phyloP scores from a whole-genome alignment of 2,888 invertebrate species.

The Syrphus vitripennis region DNA sequence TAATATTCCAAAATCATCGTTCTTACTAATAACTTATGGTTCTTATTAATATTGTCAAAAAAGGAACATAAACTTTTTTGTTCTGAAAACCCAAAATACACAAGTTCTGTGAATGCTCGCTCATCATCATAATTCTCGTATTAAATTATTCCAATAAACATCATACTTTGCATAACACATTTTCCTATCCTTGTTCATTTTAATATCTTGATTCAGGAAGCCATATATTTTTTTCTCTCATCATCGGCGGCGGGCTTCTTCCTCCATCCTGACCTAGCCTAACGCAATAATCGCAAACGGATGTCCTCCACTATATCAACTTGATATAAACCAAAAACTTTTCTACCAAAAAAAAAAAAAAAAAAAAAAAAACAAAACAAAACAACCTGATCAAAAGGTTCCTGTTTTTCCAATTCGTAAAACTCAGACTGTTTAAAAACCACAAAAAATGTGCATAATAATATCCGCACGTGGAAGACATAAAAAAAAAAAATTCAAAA shows the following conservation, averaged over 20 bases:
- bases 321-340: conserved; percentile 11
- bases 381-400: conserved; percentile 36
- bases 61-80: no score
- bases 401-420: conserved; percentile 45
- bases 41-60: no score
- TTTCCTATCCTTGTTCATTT: conserved; percentile 15
- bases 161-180: conserved; percentile 12
- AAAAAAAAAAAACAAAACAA: not conserved
- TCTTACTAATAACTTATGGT: no score
- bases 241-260: not conserved
- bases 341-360: no score
- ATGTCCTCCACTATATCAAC: conserved; percentile 10
- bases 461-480: conserved; percentile 51
- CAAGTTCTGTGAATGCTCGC: not conserved
- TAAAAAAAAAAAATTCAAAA: not conserved
- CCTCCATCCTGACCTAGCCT: conserved; percentile 15
- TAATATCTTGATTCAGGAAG: conserved; percentile 13
- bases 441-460: conserved; percentile 61
- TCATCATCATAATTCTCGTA: not conserved
- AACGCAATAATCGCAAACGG: conserved; percentile 23
- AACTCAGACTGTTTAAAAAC: conserved; percentile 9
- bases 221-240: not conserved
- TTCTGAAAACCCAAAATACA: not conserved
- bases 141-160: conserved; percentile 8
- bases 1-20: no score